These are phyloP conservation scores for Charaxes varanes DNA, from an alignment of 1,140 invertebrate species.

Conservation along the genomic window DNA sequence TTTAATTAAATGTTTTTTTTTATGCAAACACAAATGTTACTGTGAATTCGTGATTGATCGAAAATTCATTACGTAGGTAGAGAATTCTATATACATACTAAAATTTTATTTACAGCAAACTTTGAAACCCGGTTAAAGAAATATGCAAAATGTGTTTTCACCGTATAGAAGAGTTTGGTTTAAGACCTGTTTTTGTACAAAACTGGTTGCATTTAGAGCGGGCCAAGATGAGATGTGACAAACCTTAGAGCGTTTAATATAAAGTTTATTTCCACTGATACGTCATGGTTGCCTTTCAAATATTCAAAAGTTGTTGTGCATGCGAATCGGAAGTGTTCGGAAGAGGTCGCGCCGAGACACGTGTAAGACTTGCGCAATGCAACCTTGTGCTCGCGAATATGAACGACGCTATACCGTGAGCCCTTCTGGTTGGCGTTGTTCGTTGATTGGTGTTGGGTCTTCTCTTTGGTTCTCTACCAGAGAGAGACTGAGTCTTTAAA, in stretches of 20 bases:
- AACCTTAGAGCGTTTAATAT: constrained; percentile 14
- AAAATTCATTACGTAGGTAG: no score
- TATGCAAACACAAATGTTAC: no score
- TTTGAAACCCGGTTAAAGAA: no score
- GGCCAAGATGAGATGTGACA: constrained; percentile 17
- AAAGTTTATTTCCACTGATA: constrained; percentile 35
- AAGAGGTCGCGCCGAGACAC: constrained; percentile 55
- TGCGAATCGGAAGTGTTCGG: constrained; percentile 67
- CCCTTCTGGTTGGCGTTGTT: constrained; percentile 8
- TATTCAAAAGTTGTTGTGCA: constrained; percentile 51
- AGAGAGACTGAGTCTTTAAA: no score
- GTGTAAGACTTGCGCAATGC: constrained; percentile 62
- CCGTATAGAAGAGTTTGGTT: no score
- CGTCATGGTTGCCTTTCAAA: constrained; percentile 53
- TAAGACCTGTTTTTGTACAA: neutral
- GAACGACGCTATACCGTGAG: constrained; percentile 11
- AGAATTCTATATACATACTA: no score
- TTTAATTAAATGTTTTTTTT: no score
- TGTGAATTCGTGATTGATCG: no score
- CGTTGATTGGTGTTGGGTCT: no score
- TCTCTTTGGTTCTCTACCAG: neutral
- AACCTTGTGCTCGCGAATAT: constrained; percentile 65
- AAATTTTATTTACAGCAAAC: no score
- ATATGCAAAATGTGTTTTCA: no score
- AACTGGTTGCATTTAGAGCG: neutral